Base-by-base conservation (phyloP, 2,797 vertebrate species). In the Sparus aurata region DNA sequence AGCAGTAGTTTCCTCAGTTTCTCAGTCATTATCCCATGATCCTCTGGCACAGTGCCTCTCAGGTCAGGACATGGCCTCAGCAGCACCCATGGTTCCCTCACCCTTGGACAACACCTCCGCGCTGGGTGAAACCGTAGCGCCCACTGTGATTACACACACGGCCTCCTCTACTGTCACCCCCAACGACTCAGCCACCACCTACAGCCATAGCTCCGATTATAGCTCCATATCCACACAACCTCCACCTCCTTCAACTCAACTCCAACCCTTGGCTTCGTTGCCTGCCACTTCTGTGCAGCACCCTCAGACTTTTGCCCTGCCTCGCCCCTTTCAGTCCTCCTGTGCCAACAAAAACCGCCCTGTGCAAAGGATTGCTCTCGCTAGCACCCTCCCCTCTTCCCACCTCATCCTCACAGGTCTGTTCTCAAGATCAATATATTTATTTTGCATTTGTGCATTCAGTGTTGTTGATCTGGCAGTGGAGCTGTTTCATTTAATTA, bases 321-420 rank as follows among this genome's bases (percentile, higher is more conserved):
- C 96, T 63, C 96, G 95, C 75, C 92, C 95, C 49, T 85, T 96
- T 61, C 93, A 94, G 75, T 66, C 96, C 61, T 76, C 92, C 25
- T 76, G 82, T 75, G 77, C 95, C 86, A 94, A 90, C 83, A 97
- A 95, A 74, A 95, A 92, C 85, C 96, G 96, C 62, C 95, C 96
- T 22, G 93, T 96, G 70, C 96, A 96, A 71, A 96, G 97, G 88
- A 96, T 96, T 69, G 96, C 96, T 82, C 96, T 97, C 72, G 96
- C 96, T 77, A 93, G 74, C 70, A 79, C 93, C 0, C 94, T 93
- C 89, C 91, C 96, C 38, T 91, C 97, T 46, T 91, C 94, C 84
- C 95, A 94, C 47, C 91, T 94, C 74, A 91, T 96, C 92, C 88
- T 98, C 77, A 79, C 97, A 96, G 97, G 98, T 99, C 87, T 95